Base-by-base conservation (phyloP, 2,113 vertebrate genomes). In the Odocoileus virginianus region DNA sequence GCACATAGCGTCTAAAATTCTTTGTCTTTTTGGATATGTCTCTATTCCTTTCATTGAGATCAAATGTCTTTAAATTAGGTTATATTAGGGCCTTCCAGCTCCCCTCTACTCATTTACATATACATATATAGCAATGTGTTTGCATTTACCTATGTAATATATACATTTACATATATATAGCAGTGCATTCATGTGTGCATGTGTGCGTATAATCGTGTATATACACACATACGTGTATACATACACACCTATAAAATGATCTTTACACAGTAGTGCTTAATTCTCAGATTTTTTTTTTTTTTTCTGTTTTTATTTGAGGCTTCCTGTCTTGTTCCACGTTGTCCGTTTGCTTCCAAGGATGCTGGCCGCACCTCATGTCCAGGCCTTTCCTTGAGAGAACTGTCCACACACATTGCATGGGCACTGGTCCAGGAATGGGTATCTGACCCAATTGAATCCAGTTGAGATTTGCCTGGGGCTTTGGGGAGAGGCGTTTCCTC, bases 1-100 rank as follows among this genome's bases (percentile, higher is more conserved):
- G 2, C 43, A 10, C 15, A 1, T 28, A 12, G 5, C 13, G 14
- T 57, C 14, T 19, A 33, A 12, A 33, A 1, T 43, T 81, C 23
- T 14, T 85, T 2, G 3, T 82, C 23, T 36, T 81, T 94, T 86
- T 82, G 2, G 28, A 10, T 17, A 23, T 81, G 25, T 21, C 40
- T 74, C 23, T 76, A 23, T 83, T 76, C 21, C 89, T 87, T 67
- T 78, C 54, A 52, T 33, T 58, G 81, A 82, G 10, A 45, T 40
- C 21, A n/a, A 9, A 30, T 61, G 6, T 36, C 52, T 97, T 81
- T 61, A 82, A 40, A 28, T 94, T 87, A 89, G 78, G 25, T 82
- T 84, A 23, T 50, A 10, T 78, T 23, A 36, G 19, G 67, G 67
- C n/a, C 67, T 71, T 40, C n/a, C 67, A 71, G n/a, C 67, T 71